Conservation (phyloP, 1,140 invertebrate genomes). For the Eupristina koningsbergeri region DNA sequence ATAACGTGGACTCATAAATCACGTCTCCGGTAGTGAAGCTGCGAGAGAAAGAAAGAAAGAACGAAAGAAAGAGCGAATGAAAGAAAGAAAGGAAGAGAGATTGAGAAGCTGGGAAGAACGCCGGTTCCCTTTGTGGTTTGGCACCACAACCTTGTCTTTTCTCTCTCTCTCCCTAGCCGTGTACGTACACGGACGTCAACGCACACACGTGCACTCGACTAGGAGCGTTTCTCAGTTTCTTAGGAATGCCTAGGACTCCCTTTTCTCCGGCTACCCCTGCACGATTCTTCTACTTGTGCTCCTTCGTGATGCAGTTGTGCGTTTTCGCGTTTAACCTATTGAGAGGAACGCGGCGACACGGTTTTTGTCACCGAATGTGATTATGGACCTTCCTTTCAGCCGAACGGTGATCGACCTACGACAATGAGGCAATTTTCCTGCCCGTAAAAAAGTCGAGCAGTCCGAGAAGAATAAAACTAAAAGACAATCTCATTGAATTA, state of each 20-base stretch:
- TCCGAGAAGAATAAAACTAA: not conserved
- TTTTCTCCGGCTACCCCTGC: slow-evolving; percentile 23
- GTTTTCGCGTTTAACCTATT: slow-evolving; percentile 3
- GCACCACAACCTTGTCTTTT: not conserved
- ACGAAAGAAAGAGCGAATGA: slow-evolving; percentile 10
- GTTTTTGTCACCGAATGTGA: slow-evolving; percentile 38
- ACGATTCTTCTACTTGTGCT: not conserved
- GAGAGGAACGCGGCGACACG: slow-evolving; percentile 27
- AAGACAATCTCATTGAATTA: slow-evolving; percentile 6
- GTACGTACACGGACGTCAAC: too few species aligned
- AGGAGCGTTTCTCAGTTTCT: slow-evolving; percentile 39
- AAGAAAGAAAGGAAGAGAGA: slow-evolving; percentile 28
- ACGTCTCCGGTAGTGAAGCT: slow-evolving; percentile 24
- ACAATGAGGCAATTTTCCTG: slow-evolving; percentile 34
- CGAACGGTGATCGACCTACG: not conserved
- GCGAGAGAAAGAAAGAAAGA: slow-evolving; percentile 16
- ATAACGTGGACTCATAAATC: slow-evolving; percentile 38
- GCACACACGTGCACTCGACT: not conserved
- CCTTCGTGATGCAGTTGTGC: not conserved
- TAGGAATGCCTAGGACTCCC: slow-evolving; percentile 12
- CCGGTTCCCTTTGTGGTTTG: slow-evolving; percentile 37
- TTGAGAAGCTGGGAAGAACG: slow-evolving; percentile 4
- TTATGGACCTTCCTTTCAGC: not conserved
- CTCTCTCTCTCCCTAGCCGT: not conserved
- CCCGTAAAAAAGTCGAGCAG: slow-evolving; percentile 6